Evolutionary conservation across 2,888 invertebrate species (phyloP), one percentile per base, ranked within the genome.

Genomic region (Merodon equestris): DNA sequence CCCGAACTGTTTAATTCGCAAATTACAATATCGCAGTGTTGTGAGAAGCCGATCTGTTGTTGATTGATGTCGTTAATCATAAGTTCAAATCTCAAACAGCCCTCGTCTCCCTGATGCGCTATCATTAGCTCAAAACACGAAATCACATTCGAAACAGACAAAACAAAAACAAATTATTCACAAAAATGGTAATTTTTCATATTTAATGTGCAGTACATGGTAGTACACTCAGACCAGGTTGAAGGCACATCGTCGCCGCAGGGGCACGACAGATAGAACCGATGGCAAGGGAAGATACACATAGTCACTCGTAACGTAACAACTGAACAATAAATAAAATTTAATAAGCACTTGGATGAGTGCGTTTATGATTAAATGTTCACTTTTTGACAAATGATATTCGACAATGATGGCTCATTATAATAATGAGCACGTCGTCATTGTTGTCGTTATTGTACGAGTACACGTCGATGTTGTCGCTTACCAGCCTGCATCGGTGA

Each of bases 301-400:
- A 27, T 27, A 27, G 27, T 27, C 27, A 27, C 27, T 27, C 27
- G 27, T 27, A 13, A 57, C 27, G 27, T 27, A 13, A 57, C 67
- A 27, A 48, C 19, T 18, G 58, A 68, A 68, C 53, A 60, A 68
- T 68, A 68, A 68, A 68, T 68, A 60, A 68, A 68, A 60, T 60
- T 68, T 68, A 68, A 68, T 68, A 68, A 68, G 68, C 68, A 68
- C 60, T 60, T 60, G 58, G 68, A 58, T 68, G 68, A 68, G 68
- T 68, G 60, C 51, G 60, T 60, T 68, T 68, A 58, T 68, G 68
- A 68, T 68, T 60, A 68, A 68, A 68, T 60, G 68, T 51, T 68
- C 44, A 50, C 44, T 27, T 27, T 68, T 68, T 68, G 68, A 68
- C 68, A 68, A 58, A 68, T 68, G 68, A 68, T 68, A 68, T 60